A percentile compares a stretch with the other conserved stretches of the same genome.
phyloP scores from a whole-genome alignment of 1,140 invertebrate genomes.

The Stegodyphus mimosarum region DNA sequence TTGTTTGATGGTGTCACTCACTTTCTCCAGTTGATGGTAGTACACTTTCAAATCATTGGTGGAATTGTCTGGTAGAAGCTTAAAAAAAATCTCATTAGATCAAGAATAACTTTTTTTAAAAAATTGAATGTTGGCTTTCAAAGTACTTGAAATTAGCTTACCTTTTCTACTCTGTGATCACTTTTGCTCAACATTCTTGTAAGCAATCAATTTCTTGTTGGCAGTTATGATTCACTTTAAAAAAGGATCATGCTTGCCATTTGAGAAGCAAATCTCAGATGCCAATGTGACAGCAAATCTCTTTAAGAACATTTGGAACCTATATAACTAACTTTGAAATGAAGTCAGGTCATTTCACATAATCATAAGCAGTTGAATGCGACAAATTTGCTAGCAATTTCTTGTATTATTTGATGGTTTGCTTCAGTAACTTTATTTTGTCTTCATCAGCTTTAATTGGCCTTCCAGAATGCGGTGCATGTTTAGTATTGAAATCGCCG shows the following conservation, averaged over 20 bases:
- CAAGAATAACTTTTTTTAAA: too few species aligned
- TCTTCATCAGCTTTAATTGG: not conserved
- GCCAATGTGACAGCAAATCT: not conserved
- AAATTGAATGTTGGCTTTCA: not conserved
- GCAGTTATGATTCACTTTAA: not conserved
- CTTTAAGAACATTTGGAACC: not conserved
- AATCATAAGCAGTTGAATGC: not conserved
- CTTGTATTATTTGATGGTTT: not conserved
- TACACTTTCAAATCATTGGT: not conserved
- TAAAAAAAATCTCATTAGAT: not conserved
- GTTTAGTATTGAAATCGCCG: not conserved
- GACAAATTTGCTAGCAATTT: not conserved
- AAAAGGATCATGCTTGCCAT: not conserved
- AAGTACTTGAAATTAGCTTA: not conserved
- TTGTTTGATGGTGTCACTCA: not conserved
- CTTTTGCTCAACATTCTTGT: not conserved
- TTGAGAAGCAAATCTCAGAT: not conserved
- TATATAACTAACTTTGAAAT: not conserved
- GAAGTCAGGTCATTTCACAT: not conserved
- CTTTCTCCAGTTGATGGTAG: not conserved
- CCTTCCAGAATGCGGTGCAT: not conserved
- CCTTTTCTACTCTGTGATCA: not conserved
- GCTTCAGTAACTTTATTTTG: not conserved
- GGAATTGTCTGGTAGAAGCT: not conserved
- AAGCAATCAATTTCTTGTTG: not conserved